Percentiles rank a stretch among this genome's conserved stretches.
phyloP scores from a whole-genome alignment of 2,888 invertebrate species.

The Pseudoips prasinana region DNA sequence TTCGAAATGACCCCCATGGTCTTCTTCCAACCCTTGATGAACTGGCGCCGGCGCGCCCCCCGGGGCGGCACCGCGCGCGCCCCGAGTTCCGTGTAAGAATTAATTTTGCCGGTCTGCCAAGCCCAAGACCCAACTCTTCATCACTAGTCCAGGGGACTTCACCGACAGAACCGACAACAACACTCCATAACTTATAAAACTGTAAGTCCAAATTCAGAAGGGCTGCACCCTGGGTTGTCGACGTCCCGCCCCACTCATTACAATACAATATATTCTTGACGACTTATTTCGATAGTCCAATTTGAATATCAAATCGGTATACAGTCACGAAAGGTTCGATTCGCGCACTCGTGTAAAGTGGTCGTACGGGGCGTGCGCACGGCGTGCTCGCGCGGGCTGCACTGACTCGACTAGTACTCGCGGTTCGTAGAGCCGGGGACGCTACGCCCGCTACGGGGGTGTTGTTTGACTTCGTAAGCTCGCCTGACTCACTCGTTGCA shows the following conservation, averaged over 20 bases:
- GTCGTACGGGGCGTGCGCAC: conserved; percentile 47
- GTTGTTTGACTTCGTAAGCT: conserved; percentile 60
- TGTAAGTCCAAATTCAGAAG: conserved; percentile 30
- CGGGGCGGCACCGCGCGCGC: conserved; percentile 69
- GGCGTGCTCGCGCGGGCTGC: conserved; percentile 46
- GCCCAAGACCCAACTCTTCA: conserved; percentile 45
- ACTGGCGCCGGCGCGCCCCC: conserved; percentile 77
- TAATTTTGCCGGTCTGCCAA: conserved; percentile 67
- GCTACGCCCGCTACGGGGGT: conserved; percentile 68
- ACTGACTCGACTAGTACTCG: conserved; percentile 44
- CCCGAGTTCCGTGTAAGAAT: conserved; percentile 68
- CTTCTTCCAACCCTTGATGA: conserved; percentile 78
- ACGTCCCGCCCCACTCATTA: conserved; percentile 44
- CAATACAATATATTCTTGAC: conserved; percentile 56
- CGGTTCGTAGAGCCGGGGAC: conserved; percentile 41
- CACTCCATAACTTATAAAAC: conserved; percentile 38
- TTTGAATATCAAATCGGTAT: conserved; percentile 57
- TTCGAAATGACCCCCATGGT: conserved; percentile 90
- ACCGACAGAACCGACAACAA: conserved; percentile 45
- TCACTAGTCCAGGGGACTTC: conserved; percentile 59
- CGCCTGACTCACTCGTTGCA: conserved; percentile 46
- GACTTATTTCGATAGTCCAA: conserved; percentile 54
- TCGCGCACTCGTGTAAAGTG: conserved; percentile 33
- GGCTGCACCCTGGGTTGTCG: conserved; percentile 27
- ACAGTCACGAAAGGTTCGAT: conserved; percentile 48